phyloP scores from a whole-genome alignment of 2,797 vertebrate genomes.

The Bovichtus variegatus region DNA sequence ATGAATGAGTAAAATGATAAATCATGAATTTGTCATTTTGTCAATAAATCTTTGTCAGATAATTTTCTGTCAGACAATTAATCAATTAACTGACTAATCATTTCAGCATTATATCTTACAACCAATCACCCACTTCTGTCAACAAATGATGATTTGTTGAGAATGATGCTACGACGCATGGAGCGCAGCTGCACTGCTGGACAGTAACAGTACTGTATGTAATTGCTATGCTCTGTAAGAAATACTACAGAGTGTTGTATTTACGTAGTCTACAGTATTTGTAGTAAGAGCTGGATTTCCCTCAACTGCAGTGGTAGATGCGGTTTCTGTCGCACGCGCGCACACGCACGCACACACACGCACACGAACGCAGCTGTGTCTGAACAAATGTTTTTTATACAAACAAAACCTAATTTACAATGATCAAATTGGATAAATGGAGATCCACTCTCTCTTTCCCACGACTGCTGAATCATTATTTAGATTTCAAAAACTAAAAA shows the following conservation, averaged over 20 bases:
- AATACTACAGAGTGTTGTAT: neutral
- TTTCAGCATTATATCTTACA: neutral
- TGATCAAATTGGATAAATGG: slow-evolving; percentile 47
- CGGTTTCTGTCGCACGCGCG: neutral
- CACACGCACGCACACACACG: slow-evolving; percentile 2
- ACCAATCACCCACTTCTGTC: neutral
- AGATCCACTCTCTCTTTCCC: slow-evolving; percentile 18
- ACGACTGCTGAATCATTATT: slow-evolving; percentile 13
- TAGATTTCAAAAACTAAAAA: slow-evolving; percentile 11
- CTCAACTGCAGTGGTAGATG: neutral
- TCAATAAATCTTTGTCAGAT: too few relatives aligned
- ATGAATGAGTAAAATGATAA: neutral
- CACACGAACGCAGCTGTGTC: slow-evolving; percentile 27
- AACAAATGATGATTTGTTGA: neutral
- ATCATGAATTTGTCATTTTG: neutral
- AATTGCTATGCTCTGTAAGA: neutral
- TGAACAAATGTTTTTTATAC: slow-evolving; percentile 11
- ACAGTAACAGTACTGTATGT: neutral
- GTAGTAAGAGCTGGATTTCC: neutral
- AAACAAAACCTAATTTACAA: slow-evolving; percentile 45
- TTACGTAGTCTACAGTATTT: neutral
- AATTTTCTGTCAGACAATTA: too few relatives aligned
- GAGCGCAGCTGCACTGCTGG: neutral
- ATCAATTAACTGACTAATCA: too few relatives aligned
- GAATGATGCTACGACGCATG: neutral